These are phyloP conservation scores for Stegodyphus dumicola DNA, from an alignment of 1,140 invertebrate species.

Conservation along the genomic window DNA sequence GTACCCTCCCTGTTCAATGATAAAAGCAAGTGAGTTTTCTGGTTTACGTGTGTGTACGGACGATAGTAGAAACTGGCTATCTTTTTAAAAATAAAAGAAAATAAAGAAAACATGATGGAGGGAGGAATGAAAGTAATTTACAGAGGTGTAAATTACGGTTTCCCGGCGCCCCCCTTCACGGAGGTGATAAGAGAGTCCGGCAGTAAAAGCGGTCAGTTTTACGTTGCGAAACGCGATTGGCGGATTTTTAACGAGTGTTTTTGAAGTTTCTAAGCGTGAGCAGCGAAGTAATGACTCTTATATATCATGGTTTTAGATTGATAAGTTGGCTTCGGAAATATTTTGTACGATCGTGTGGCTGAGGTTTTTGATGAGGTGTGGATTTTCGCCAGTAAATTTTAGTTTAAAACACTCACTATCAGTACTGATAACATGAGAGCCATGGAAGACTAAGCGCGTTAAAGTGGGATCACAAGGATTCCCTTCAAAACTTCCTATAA, in stretches of 20 bases:
- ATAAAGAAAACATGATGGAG: conserved; percentile 18
- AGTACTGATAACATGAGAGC: too few species aligned
- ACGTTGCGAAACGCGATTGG: conserved; percentile 40
- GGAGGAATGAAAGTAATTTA: conserved; percentile 34
- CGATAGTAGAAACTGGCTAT: conserved; percentile 37
- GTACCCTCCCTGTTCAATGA: conserved; percentile 10
- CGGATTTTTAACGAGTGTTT: conserved; percentile 53
- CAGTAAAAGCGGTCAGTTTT: conserved; percentile 49
- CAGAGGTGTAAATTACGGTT: conserved; percentile 53
- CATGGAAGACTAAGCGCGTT: too few species aligned
- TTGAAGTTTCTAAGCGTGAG: conserved; percentile 23
- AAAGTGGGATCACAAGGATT: too few species aligned
- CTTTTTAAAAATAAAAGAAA: conserved; percentile 22
- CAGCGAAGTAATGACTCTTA: conserved; percentile 12
- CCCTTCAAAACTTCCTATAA: too few species aligned
- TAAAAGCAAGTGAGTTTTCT: conserved; percentile 25
- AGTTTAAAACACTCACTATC: too few species aligned
- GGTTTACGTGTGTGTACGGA: conserved; percentile 33
- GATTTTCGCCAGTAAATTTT: too few species aligned
- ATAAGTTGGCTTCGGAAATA: too few species aligned
- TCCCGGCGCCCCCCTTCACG: not conserved
- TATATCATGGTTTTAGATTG: not conserved
- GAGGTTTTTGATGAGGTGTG: too few species aligned
- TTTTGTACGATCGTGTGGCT: too few species aligned
- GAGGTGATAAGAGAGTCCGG: too few species aligned